Evolutionary conservation across 2,113 vertebrate genomes (phyloP).

Genomic region (Takifugu flavidus): DNA sequence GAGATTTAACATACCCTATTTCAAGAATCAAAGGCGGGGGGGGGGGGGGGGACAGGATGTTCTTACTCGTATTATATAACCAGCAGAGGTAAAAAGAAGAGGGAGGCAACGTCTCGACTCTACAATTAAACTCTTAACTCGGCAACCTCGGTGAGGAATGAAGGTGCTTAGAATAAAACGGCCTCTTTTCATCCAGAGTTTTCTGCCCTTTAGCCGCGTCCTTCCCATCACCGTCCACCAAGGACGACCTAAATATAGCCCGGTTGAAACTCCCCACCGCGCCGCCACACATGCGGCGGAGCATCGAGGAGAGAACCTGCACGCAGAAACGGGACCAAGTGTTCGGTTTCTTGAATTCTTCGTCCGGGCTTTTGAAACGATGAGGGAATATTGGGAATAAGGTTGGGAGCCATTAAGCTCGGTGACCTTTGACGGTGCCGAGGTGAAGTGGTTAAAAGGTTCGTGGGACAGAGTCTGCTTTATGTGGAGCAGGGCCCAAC

Average conservation of each 20-base stretch:
- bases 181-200: neutral
- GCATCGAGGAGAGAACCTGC: too few relatives aligned
- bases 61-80: conserved; percentile 23
- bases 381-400: neutral
- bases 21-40: conserved; percentile 23
- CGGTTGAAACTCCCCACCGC: conserved; percentile 35
- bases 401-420: conserved; percentile 50
- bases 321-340: too few relatives aligned
- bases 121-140: neutral
- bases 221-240: conserved; percentile 36
- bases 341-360: too few relatives aligned
- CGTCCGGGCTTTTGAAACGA: too few relatives aligned
- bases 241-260: conserved; percentile 69
- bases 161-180: too few relatives aligned
- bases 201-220: conserved; percentile 17
- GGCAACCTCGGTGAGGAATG: too few relatives aligned
- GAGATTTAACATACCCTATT: conserved; percentile 55
- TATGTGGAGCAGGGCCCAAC: conserved; percentile 33
- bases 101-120: neutral
- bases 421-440: conserved; percentile 30
- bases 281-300: conserved; percentile 24
- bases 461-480: conserved; percentile 40
- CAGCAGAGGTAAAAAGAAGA: conserved; percentile 23
- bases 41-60: conserved; percentile 37
- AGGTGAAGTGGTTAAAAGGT: conserved; percentile 11